Evolutionary conservation across 2,797 vertebrate genomes (phyloP).

Genomic region (Botia almorhae): DNA sequence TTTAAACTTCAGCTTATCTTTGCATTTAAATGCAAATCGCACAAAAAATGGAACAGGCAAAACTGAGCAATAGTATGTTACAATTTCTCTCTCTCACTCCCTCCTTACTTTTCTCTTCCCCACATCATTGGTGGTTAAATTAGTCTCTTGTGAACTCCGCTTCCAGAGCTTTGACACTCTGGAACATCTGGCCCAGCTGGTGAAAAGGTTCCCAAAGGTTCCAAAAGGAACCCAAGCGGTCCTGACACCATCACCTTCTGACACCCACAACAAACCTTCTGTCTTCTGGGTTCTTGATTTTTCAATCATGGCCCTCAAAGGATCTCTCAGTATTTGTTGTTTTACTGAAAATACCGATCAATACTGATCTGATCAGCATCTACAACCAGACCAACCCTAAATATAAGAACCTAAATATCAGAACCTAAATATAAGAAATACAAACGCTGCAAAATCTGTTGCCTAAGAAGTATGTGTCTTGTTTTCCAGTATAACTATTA

Average conservation of each 20-base stretch:
- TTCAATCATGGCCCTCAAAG: background rate
- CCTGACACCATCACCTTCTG: background rate
- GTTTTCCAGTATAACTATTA: no score
- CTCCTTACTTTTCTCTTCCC: conserved; percentile 4
- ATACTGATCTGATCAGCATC: no score
- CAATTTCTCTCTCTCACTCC: background rate
- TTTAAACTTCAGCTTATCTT: background rate
- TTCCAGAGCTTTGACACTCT: conserved; percentile 58
- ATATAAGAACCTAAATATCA: background rate
- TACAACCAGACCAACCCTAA: background rate
- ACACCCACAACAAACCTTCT: no score
- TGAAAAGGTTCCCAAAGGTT: conserved; percentile 70
- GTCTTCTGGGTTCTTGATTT: background rate
- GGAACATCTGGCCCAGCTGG: conserved; percentile 74
- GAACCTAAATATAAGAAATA: no score
- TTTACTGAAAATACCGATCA: background rate
- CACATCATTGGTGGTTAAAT: conserved; percentile 52
- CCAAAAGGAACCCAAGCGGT: conserved; percentile 52
- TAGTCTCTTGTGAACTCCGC: conserved; percentile 59
- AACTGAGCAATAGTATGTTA: conserved; percentile 8
- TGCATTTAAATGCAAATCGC: background rate
- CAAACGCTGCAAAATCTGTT: no score
- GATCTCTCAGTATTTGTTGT: background rate
- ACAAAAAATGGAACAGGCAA: background rate
- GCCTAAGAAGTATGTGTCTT: no score